These are phyloP conservation scores for Cebus imitator DNA, from an alignment of 2,113 vertebrate species.

Conservation along the genomic window DNA sequence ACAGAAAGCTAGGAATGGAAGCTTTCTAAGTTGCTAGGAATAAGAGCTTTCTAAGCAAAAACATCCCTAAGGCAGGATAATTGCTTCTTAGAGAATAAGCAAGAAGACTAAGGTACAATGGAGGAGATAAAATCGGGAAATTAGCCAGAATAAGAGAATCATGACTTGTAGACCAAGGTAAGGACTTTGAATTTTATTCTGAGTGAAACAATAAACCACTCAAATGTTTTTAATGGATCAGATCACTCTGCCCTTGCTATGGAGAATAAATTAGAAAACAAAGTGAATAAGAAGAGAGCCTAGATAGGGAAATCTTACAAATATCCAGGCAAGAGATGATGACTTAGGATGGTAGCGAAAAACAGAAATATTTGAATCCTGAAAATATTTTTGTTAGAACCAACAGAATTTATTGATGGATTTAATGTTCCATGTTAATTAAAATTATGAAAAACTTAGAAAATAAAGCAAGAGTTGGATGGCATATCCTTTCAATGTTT, in stretches of 20 bases:
- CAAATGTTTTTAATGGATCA: neutral
- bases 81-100: neutral
- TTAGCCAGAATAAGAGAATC: neutral
- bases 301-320: neutral
- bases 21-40: neutral
- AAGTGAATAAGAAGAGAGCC: neutral
- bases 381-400: neutral
- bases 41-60: neutral
- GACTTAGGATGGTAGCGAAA: neutral
- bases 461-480: neutral
- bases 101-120: neutral
- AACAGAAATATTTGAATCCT: neutral
- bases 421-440: neutral
- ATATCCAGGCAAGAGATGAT: neutral
- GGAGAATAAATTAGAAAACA: neutral
- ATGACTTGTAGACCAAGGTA: neutral
- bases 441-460: neutral
- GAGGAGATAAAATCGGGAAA: neutral
- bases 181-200: neutral
- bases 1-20: neutral
- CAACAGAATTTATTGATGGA: neutral
- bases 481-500: neutral
- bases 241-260: neutral
- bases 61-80: neutral
- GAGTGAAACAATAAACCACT: neutral